Evolutionary conservation across 1,140 invertebrate species (phyloP).

Genomic region (Aricia agestis): DNA sequence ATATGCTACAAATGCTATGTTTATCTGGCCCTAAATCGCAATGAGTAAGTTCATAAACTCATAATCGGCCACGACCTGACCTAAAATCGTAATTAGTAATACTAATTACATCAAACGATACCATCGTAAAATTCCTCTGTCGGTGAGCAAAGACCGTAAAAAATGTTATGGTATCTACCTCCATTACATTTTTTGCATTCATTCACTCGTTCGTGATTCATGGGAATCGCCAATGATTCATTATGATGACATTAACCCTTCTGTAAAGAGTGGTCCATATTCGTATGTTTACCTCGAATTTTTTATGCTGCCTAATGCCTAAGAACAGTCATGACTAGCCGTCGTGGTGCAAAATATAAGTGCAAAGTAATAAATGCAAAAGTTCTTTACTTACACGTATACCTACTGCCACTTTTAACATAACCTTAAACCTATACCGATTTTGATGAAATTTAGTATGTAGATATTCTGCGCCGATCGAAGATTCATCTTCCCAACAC

Average conservation of each 20-base stretch:
- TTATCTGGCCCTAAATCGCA: neutral
- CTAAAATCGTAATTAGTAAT: conserved; percentile 1
- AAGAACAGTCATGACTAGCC: neutral
- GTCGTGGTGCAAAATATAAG: too few species aligned
- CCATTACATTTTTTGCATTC: conserved; percentile 3
- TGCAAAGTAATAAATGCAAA: too few species aligned
- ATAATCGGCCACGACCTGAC: conserved; percentile 4
- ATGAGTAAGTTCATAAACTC: neutral
- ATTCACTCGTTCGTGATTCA: conserved; percentile 33
- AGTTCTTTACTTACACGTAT: too few species aligned
- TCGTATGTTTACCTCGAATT: neutral
- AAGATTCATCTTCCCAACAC: too few species aligned
- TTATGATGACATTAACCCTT: conserved; percentile 38
- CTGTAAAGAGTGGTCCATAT: conserved; percentile 15
- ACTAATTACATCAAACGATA: neutral
- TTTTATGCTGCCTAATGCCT: neutral
- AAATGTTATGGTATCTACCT: conserved; percentile 11
- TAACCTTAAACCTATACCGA: too few species aligned
- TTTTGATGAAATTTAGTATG: too few species aligned
- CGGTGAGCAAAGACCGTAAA: conserved; percentile 16
- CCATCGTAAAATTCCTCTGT: neutral
- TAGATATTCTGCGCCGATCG: too few species aligned
- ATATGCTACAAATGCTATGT: too few species aligned
- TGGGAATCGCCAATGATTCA: conserved; percentile 41
- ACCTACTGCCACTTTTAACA: too few species aligned